A percentile compares a stretch with the other conserved stretches of the same genome.
These are phyloP conservation scores for Oscarella lobularis DNA, from an alignment of 37 sponge, comb jelly and placozoan species.

Conservation along the genomic window DNA sequence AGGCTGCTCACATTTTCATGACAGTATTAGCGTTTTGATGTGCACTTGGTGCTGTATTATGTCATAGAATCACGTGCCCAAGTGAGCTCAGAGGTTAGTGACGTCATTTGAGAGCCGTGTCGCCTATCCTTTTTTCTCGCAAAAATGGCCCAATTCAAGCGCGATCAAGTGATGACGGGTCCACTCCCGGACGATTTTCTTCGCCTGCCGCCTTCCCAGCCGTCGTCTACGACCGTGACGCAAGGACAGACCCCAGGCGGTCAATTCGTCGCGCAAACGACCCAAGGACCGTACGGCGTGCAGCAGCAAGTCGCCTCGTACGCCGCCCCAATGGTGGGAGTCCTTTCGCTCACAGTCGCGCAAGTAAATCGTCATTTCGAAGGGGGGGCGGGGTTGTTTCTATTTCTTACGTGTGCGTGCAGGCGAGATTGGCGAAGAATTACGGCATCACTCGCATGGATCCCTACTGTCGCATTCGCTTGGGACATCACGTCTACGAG, in stretches of 20 bases:
- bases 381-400: not conserved
- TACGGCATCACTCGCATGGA: slow-evolving; percentile 68
- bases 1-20: too few relatives aligned
- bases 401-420: not conserved
- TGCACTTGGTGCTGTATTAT: too few relatives aligned
- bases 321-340: not conserved
- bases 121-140: not conserved
- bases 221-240: not conserved
- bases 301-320: not conserved
- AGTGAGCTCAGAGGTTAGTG: too few relatives aligned
- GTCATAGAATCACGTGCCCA: too few relatives aligned
- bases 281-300: not conserved
- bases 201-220: not conserved
- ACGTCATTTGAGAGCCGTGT: too few relatives aligned
- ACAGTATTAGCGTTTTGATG: too few relatives aligned
- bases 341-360: not conserved
- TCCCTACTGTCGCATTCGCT: slow-evolving; percentile 80
- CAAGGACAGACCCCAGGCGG: not conserved
- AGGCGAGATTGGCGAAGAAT: not conserved
- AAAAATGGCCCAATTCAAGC: not conserved
- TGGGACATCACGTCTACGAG: slow-evolving; percentile 90
- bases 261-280: not conserved
- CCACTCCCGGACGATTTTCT: not conserved
- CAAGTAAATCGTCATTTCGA: not conserved
- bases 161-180: not conserved